These are phyloP conservation scores for Argyrosomus japonicus DNA, from an alignment of 2,113 vertebrate genomes.

Conservation along the genomic window DNA sequence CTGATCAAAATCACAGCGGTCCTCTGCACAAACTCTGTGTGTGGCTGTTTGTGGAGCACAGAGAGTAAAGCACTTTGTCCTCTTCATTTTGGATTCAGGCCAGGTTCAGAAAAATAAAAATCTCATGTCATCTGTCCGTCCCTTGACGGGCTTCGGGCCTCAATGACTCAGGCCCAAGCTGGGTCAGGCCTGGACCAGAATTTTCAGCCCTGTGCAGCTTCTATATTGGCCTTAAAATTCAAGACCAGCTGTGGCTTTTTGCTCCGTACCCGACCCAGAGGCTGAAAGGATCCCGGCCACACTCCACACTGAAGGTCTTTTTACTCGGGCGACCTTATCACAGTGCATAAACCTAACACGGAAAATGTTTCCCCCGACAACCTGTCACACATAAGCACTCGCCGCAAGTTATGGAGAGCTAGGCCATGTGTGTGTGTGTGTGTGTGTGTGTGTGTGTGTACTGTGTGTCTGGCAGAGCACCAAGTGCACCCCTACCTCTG, in stretches of 20 bases:
- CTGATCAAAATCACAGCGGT: not conserved
- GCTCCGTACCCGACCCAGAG: constrained; percentile 18
- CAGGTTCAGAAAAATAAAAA: not conserved
- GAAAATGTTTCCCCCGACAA: constrained; percentile 66
- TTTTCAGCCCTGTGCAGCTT: constrained; percentile 10
- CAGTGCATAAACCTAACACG: constrained; percentile 61
- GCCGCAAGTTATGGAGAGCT: constrained; percentile 55
- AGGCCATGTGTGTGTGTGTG: constrained; percentile 4
- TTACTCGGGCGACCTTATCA: constrained; percentile 66
- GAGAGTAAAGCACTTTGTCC: constrained; percentile 5
- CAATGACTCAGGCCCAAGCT: constrained; percentile 30
- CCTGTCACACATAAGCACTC: constrained; percentile 69
- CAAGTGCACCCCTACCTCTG: constrained; percentile 62
- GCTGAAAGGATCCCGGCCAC: constrained; percentile 46
- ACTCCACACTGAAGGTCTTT: constrained; percentile 36
- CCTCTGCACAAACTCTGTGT: not conserved
- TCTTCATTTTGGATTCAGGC: constrained; percentile 6
- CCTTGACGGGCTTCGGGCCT: not conserved
- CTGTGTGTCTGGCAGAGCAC: constrained; percentile 58
- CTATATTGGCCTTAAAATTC: constrained; percentile 21
- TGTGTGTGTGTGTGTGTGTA: not conserved
- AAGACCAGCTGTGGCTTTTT: constrained; percentile 43
- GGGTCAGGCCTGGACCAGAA: not conserved
- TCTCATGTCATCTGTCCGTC: not conserved
- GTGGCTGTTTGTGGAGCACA: not conserved